Base-by-base conservation (phyloP, 2,888 invertebrate species). In the Drosophila subsilvestris region DNA sequence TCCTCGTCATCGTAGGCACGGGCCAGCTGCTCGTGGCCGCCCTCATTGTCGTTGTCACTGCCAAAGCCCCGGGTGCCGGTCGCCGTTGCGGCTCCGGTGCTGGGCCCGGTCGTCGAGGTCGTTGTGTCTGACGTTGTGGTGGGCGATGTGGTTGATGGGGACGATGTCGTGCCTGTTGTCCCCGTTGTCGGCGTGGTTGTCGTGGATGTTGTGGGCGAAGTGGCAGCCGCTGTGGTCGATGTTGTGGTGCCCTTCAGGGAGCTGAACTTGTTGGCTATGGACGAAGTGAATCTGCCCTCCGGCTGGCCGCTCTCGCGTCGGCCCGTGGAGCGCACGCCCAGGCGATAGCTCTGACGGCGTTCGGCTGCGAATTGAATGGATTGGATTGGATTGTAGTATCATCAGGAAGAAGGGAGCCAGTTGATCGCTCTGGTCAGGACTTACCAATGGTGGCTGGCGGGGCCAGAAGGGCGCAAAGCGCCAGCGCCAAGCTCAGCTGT, bases 221-320 rank as follows among this genome's bases (percentile, higher is more conserved):
- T 20, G 14, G n/a, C 1, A 2, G 27, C 18, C 2, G 3, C 2
- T 1, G 74, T 62, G 4, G 78, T 76, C 1, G 85, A 77, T 3
- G 78, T 74, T 0, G 78, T 74, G 8, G 10, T 27, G 4, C 63
- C 53, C 68, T 81, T 86, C 1, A 78, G 25, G 0, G 68, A 1
- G 37, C 62, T 61, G 7, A 90, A 63, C 59, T 89, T 86, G 42
- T 86, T 78, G 55, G 82, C 48, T 0, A 90, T 56, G 9, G 67
- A 57, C 0, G 78, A 56, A 6, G 76, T 63, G 61, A 90, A 76
- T 1, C 90, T 88, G 14, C 79, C 89, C 50, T 88, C 78, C 4
- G 65, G 66, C 14, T 32, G 18, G 48, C 80, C 84, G 25, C 68
- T 49, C 18, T 45, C 56, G 17, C 17, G 10, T 5, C 78, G 78